Evolutionary conservation across 1,140 invertebrate genomes (phyloP), one percentile per base, ranked within the genome.

Genomic region (Drosophila takahashii): DNA sequence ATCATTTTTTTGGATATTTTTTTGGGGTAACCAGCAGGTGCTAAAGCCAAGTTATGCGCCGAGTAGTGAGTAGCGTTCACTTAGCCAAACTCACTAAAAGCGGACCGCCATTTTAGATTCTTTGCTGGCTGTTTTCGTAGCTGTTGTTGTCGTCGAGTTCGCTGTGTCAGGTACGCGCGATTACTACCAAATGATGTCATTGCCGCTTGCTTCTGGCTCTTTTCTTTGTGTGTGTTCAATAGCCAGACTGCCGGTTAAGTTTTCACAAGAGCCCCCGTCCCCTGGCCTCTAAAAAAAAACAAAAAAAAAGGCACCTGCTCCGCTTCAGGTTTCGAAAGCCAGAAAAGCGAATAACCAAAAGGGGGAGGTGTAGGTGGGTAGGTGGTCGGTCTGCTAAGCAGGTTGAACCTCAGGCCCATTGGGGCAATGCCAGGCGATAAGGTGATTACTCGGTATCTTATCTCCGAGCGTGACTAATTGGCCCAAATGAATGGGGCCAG

Each of bases 401-500:
- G 80, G 57, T 44, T 61, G 67, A 69, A 71, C 57, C 59, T 53
- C 50, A 73, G 69, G 50, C 72, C 72, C 51, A 67, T 72, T 71
- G 62, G 62, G 72, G 71, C 72, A 76, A 76, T 76, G 72, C 72
- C 72, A 76, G 64, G 65, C 84, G 83, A 86, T 86, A 86, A 86
- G 79, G 47, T 77, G 83, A 86, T 86, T 86, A 86, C 62, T 54
- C 44, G 79, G 58, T 86, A 86, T 86, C 83, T 86, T 86, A 86
- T 86, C 83, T 69, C 36, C 29, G 71, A 65, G 84, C 71, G 79
- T 86, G 83, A 86, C 83, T 86, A 86, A 86, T 86, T 86, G 84
- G 71, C 79, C 56, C 79, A 75, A 81, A 52, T 69, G 69, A 67
- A 87, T 67, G 70, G 78, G 50, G 58, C 54, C 29, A 48, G 58